Evolutionary conservation across 2,797 vertebrate species (phyloP).

Genomic region (Gephyroberyx darwinii): DNA sequence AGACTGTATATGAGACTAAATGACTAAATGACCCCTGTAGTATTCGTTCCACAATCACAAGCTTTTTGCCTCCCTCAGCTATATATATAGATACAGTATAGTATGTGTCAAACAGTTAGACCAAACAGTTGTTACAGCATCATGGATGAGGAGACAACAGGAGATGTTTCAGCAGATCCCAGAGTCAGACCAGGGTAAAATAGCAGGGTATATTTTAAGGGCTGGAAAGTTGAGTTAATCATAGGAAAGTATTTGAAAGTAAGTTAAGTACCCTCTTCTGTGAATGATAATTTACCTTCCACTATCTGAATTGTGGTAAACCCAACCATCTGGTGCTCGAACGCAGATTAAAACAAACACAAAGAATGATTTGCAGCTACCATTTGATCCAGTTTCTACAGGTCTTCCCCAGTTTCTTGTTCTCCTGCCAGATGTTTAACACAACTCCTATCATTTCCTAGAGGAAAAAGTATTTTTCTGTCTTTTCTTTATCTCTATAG

Average conservation of each 20-base stretch:
- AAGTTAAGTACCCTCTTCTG: not conserved
- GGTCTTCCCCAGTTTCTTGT: not conserved
- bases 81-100: not conserved
- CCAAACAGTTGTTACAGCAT: not conserved
- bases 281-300: conserved; percentile 26
- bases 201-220: no score
- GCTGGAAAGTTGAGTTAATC: no score
- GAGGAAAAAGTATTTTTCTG: no score
- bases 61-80: no score
- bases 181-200: no score
- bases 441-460: not conserved
- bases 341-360: conserved; percentile 38
- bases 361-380: conserved; percentile 31
- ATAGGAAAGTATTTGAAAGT: conserved; percentile 2
- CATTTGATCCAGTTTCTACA: conserved; percentile 44
- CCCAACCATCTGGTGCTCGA: conserved; percentile 43
- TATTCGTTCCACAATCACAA: no score
- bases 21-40: not conserved
- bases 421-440: not conserved
- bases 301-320: conserved; percentile 17
- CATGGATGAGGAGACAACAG: no score
- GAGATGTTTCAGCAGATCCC: no score
- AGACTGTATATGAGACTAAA: not conserved
- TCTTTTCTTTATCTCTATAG: no score
- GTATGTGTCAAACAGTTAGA: not conserved